phyloP scores from a whole-genome alignment of 2,888 invertebrate genomes.

The Thecocarcelia acutangulata region DNA sequence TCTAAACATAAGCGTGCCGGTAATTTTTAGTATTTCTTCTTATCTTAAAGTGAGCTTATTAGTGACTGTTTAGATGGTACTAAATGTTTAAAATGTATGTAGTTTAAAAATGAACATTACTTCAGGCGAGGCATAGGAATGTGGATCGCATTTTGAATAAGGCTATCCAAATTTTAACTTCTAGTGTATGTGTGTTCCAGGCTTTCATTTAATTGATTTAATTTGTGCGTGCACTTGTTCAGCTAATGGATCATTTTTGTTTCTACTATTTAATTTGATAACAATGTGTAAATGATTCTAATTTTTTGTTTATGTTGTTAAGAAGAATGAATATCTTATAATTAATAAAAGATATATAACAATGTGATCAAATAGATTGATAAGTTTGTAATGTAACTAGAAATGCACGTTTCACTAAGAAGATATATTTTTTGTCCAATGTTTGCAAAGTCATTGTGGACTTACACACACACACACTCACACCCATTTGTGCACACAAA shows the following conservation, averaged over 20 bases:
- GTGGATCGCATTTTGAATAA: too few species aligned
- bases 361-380: constrained; percentile 50
- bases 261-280: constrained; percentile 3
- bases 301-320: constrained; percentile 26
- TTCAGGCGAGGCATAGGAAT: too few species aligned
- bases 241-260: constrained; percentile 6
- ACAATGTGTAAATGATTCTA: constrained; percentile 37
- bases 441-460: neutral
- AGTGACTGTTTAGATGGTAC: too few species aligned
- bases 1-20: too few species aligned
- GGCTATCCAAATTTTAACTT: too few species aligned
- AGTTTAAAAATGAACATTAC: too few species aligned
- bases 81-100: too few species aligned
- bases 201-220: too few species aligned
- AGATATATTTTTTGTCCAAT: neutral
- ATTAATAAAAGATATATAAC: constrained; percentile 42
- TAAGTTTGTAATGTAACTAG: constrained; percentile 32
- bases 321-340: constrained; percentile 34
- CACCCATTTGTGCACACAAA: too few species aligned
- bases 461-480: neutral
- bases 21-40: too few species aligned
- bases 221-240: neutral
- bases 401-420: neutral
- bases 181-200: too few species aligned
- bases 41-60: too few species aligned